A percentile compares a stretch with the other conserved stretches of the same genome.
phyloP scores from a whole-genome alignment of 2,797 vertebrate genomes.

The Coregonus suidteri region DNA sequence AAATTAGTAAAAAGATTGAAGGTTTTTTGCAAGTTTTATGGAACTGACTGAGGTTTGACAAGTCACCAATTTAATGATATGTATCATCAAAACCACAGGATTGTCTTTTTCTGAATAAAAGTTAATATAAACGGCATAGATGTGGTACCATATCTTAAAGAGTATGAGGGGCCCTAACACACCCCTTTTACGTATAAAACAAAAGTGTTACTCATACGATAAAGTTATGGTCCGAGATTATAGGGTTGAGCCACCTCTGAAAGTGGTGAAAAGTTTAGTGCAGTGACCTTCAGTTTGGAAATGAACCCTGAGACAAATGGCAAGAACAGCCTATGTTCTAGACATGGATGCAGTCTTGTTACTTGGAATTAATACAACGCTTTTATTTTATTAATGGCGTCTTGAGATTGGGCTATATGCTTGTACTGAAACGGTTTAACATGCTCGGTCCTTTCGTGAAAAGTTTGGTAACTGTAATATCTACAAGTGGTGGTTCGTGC shows the following conservation, averaged over 20 bases:
- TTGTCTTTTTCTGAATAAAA: conserved; percentile 3
- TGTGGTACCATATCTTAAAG: background rate
- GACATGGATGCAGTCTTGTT: no score
- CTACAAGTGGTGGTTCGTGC: background rate
- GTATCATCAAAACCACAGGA: background rate
- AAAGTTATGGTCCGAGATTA: background rate
- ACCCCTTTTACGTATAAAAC: background rate
- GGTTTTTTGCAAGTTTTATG: conserved; percentile 70
- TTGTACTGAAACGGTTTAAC: background rate
- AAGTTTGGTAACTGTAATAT: conserved; percentile 1
- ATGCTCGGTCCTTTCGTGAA: background rate
- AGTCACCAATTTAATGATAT: conserved; percentile 7
- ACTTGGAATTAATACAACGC: background rate
- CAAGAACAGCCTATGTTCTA: background rate
- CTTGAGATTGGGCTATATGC: background rate
- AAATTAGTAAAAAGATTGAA: conserved; percentile 67
- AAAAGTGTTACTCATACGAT: background rate
- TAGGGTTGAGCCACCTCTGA: background rate
- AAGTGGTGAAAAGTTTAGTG: background rate
- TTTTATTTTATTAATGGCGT: background rate
- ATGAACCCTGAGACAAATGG: background rate
- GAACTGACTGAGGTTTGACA: conserved; percentile 26
- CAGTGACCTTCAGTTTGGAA: background rate
- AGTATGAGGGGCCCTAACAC: background rate
- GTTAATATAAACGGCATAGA: background rate